Evolutionary conservation across 1,140 invertebrate genomes (phyloP), one percentile per base, ranked within the genome.

Genomic region (Coelopa frigida): DNA sequence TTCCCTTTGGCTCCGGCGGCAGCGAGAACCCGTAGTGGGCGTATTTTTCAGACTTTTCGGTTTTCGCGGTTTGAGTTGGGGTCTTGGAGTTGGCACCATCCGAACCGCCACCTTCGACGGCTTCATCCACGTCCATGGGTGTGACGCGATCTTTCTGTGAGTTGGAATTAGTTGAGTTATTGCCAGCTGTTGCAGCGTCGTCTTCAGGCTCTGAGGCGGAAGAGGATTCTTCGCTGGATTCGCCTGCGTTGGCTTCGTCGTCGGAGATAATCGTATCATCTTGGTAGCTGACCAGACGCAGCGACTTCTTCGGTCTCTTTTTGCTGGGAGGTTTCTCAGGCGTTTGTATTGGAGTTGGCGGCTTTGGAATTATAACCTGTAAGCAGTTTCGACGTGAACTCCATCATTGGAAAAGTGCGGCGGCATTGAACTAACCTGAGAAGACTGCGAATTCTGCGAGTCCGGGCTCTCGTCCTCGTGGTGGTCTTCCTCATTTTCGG

Each of bases 1-100:
- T 81, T 0, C 85, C 86, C n/a, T 79, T 53, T 0, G 92, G 89
- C 64, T 93, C 87, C 4, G 87, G 80, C 1, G 91, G 90, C 58
- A 94, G 78, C 35, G 77, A 73, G 18, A 89, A 81, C 36, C 83
- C 82, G 62, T 82, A 77, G 55, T 84, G 76, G 29, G 76, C 75
- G 59, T 80, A 77, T 57, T 79, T 75, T 51, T 81, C 75, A 33
- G 77, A 75, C 51, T 80, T 75, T 46, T 60, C 59, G 58, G 57
- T 61, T 60, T 60, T 49, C 74, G n/a, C n/a, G n/a, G n/a, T n/a
- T n/a, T n/a, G n/a, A n/a, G n/a, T n/a, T n/a, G n/a, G n/a, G n/a
- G n/a, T n/a, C 23, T 33, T 15, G 22, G 43, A 24, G 36, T 24
- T 32, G 23, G 23, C n/a, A 8, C 45, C 47, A 38, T 7, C 6